These are phyloP conservation scores for Xenops minutus DNA, from an alignment of 2,797 vertebrate species.

Conservation along the genomic window DNA sequence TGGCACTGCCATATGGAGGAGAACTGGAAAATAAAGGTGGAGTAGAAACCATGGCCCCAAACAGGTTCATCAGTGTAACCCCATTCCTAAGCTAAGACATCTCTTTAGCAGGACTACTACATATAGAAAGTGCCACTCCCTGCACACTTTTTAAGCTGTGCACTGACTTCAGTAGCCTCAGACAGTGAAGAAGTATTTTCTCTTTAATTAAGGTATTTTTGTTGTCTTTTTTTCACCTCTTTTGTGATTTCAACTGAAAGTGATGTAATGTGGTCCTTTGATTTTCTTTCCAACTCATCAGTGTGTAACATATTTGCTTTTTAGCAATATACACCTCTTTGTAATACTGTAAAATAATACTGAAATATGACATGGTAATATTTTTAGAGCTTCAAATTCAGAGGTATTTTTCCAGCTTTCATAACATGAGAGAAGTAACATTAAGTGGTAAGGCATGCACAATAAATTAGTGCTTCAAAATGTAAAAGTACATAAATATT, in stretches of 20 bases:
- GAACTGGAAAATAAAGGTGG: neutral
- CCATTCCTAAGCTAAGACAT: neutral
- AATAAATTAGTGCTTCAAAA: neutral
- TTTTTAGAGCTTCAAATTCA: neutral
- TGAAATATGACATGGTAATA: neutral
- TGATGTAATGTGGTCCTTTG: neutral
- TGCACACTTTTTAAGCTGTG: neutral
- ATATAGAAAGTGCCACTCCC: neutral
- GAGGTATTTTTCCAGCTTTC: neutral
- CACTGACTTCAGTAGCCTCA: neutral
- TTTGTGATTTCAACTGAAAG: neutral
- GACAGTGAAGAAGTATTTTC: neutral
- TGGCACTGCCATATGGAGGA: neutral
- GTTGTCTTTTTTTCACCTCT: neutral
- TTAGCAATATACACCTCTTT: neutral
- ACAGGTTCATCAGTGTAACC: rapidly evolving
- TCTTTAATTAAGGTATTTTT: neutral
- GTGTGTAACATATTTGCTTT: neutral
- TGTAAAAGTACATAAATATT: neutral
- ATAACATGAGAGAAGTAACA: neutral
- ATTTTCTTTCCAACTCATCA: neutral
- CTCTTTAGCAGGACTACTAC: neutral
- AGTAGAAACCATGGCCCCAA: neutral
- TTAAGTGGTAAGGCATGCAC: neutral
- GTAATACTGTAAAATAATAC: neutral